These are phyloP conservation scores for Leptarthrus brevirostris DNA, from an alignment of 2,888 invertebrate genomes.

Conservation along the genomic window DNA sequence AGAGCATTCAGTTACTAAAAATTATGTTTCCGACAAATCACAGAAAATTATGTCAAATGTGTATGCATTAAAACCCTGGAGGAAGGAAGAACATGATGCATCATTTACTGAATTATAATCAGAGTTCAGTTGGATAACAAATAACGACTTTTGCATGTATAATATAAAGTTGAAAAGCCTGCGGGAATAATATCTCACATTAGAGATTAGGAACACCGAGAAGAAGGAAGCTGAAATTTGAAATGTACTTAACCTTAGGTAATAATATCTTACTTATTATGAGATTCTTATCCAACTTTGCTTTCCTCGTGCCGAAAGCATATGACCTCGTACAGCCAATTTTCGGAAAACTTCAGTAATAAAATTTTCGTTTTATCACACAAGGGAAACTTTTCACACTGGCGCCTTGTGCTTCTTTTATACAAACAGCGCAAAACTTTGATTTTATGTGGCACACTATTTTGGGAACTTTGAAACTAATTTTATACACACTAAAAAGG, in stretches of 20 bases:
- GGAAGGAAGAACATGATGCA: neutral
- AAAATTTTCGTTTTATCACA: slow-evolving; percentile 49
- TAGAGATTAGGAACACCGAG: neutral
- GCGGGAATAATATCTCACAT: slow-evolving; percentile 4
- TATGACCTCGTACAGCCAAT: slow-evolving; percentile 28
- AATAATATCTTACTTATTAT: slow-evolving; percentile 45
- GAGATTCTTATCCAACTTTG: slow-evolving; percentile 38
- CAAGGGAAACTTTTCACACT: slow-evolving; percentile 39
- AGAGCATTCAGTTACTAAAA: too few species aligned
- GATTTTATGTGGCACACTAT: slow-evolving; percentile 22
- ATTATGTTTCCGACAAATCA: slow-evolving; percentile 29
- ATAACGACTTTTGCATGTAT: slow-evolving; percentile 7
- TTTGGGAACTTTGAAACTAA: slow-evolving; percentile 23
- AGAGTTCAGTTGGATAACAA: neutral
- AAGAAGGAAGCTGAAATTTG: neutral
- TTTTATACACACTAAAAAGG: slow-evolving; percentile 13
- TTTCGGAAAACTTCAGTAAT: slow-evolving; percentile 32
- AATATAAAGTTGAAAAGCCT: slow-evolving; percentile 4
- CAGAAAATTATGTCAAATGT: slow-evolving; percentile 30
- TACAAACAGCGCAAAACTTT: slow-evolving; percentile 30
- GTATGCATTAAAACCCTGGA: neutral
- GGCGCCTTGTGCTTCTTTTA: slow-evolving; percentile 21
- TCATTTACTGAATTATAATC: neutral
- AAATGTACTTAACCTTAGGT: slow-evolving; percentile 20
- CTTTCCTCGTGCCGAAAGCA: neutral